A percentile compares a stretch with the other conserved stretches of the same genome.
Evolutionary conservation across 2,113 vertebrate genomes (phyloP).

Genomic region (Athene cunicularia): DNA sequence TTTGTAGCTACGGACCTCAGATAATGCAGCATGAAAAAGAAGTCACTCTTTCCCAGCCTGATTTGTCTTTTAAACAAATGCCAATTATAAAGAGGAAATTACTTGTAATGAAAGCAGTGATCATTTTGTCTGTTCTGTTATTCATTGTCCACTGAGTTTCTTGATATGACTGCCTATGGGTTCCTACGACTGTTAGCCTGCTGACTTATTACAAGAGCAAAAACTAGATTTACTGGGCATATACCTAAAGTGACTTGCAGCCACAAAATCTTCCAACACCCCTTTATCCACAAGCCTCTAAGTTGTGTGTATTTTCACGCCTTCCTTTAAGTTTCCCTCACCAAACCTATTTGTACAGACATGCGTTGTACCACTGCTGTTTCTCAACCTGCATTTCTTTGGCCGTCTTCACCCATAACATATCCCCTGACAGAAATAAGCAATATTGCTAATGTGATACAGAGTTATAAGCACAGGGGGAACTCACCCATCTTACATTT

Average conservation of each 20-base stretch:
- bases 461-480: not conserved
- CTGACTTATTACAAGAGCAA: not conserved
- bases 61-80: not conserved
- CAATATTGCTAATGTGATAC: not conserved
- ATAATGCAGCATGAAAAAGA: not conserved
- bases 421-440: not conserved
- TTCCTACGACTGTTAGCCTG: not conserved
- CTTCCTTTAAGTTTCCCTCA: not conserved
- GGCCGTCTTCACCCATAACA: not conserved
- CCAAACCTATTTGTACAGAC: not conserved
- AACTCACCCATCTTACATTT: not conserved
- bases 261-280: not conserved
- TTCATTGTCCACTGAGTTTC: not conserved
- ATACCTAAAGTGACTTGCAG: not conserved
- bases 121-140: not conserved
- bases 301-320: not conserved
- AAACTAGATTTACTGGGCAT: not conserved
- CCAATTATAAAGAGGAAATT: not conserved
- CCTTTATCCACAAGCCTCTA: not conserved
- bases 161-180: not conserved
- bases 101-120: not conserved
- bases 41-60: not conserved
- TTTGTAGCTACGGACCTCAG: not conserved
- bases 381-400: not conserved
- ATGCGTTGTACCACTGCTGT: not conserved